Evolutionary conservation across 1,140 invertebrate species (phyloP), one percentile per base, ranked within the genome.

Genomic region (Spodoptera frugiperda): DNA sequence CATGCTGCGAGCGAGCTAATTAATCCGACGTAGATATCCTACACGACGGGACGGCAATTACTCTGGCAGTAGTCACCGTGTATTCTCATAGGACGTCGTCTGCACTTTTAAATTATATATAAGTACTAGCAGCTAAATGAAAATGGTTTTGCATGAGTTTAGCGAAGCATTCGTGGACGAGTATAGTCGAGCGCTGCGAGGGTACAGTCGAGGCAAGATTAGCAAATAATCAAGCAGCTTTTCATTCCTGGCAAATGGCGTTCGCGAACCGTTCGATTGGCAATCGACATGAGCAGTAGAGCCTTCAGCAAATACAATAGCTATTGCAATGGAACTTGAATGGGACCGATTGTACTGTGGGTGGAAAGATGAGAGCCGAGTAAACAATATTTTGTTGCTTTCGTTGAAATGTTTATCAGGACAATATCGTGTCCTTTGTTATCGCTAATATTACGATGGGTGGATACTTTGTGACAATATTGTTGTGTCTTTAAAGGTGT

Each of bases 281-380:
- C 88, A 87, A 91, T 91, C 89, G 89, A 91, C 89, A 89, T 87
- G 89, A 89, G 87, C 88, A 70, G 81, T 86, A 81, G 84, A 91
- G 91, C 86, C 84, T 87, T 91, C 83, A 67, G 91, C 86, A 92
- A 92, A 92, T 84, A 92, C 86, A 89, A 90, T 89, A 90, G 85
- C 84, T 82, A 83, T 65, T 84, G 85, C 86, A 87, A 88, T 86
- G 84, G 77, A 82, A 78, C 85, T 87, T 80, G 83, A 87, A 89
- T 78, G 77, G 77, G 77, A 75, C 77, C 82, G 82, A 90, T 85
- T 82, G 87, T 84, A 87, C 84, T 77, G 76, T 83, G 79, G 78
- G 82, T 77, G 79, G 67, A 49, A 85, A 87, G 81, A 88, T 85
- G 83, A 90, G 88, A 87, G 82, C 78, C 77, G 81, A 59, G 84